Evolutionary conservation across 2,797 vertebrate species (phyloP), one percentile per base, ranked within the genome.

Genomic region (Squalus acanthias): DNA sequence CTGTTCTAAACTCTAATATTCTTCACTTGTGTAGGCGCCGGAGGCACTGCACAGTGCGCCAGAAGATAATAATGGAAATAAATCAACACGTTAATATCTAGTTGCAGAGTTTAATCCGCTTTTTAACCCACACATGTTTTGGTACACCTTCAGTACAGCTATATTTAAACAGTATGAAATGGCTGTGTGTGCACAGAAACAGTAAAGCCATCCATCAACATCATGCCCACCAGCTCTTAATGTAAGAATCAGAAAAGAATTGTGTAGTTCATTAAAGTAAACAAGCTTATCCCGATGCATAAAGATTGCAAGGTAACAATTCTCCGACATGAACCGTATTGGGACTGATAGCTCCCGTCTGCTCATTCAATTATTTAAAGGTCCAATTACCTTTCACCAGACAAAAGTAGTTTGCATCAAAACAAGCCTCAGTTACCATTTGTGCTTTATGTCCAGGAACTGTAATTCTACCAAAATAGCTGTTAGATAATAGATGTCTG

Each of bases 391-490:
- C 57, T 91, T 33, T 26, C 5, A 91, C 88, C 88, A 91, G 57
- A 17, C 60, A 65, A 60, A 63, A 91, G 60, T 63, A 33, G 29
- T 91, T 91, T 91, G 60, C 60, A 91, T 63, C 60, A 63, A 63
- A 65, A 33, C 15, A 57, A 91, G 88, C 29, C 15, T 65, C 88
- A 57, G 26, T 63, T 91, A 57, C n/a, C 60, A 60, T 63, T 63
- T 65, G 88, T 91, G 57, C 57, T 91, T 29, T 63, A 4, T 33
- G 57, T 60, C 57, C 29, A 91, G 57, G 88, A 91, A 91, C 57
- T 63, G 60, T 91, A 91, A 91, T 91, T 91, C 12, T 63, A 91
- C 57, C 29, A 91, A 91, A 91, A 91, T 91, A 91, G 57, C 88
- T 91, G 29, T 91, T 60, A 53, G 88, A 91, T 91, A 91, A 91